A percentile compares a stretch with the other conserved stretches of the same genome.
Evolutionary conservation across 92 coral and sea anemone genomes (phyloP).

Genomic region (Porites cylindrica): DNA sequence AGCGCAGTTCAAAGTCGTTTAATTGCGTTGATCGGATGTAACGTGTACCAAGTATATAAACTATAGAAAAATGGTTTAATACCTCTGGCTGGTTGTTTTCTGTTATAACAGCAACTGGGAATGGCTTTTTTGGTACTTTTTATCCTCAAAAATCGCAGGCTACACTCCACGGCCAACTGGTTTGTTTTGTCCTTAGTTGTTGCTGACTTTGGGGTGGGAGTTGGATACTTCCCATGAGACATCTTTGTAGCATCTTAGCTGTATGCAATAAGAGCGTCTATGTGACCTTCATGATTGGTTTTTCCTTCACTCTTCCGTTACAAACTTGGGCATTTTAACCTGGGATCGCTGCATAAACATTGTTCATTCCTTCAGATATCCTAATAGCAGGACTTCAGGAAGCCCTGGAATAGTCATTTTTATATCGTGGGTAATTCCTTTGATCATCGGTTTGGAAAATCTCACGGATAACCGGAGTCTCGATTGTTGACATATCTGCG

Average conservation of each 20-base stretch:
- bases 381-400: background rate
- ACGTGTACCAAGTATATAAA: too few species aligned
- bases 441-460: slow-evolving; percentile 9
- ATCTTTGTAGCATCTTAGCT: background rate
- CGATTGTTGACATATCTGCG: slow-evolving; percentile 17
- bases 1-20: too few species aligned
- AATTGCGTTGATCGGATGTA: too few species aligned
- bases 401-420: background rate
- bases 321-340: slow-evolving; percentile 21
- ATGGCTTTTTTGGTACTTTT: slow-evolving; percentile 1
- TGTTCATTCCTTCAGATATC: slow-evolving; percentile 14
- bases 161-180: slow-evolving; percentile 21
- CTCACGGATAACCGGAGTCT: slow-evolving; percentile 13
- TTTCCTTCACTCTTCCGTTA: slow-evolving; percentile 7
- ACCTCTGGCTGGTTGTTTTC: background rate
- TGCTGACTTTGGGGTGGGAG: slow-evolving; percentile 15
- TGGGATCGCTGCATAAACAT: slow-evolving; percentile 29
- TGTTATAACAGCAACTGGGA: background rate
- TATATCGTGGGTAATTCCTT: slow-evolving; percentile 1
- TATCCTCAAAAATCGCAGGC: slow-evolving; percentile 1
- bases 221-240: background rate
- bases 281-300: slow-evolving; percentile 8
- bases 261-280: background rate
- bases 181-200: slow-evolving; percentile 18
- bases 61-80: background rate